phyloP scores from a whole-genome alignment of 2,797 vertebrate species.

The Pseudomugil gertrudae region DNA sequence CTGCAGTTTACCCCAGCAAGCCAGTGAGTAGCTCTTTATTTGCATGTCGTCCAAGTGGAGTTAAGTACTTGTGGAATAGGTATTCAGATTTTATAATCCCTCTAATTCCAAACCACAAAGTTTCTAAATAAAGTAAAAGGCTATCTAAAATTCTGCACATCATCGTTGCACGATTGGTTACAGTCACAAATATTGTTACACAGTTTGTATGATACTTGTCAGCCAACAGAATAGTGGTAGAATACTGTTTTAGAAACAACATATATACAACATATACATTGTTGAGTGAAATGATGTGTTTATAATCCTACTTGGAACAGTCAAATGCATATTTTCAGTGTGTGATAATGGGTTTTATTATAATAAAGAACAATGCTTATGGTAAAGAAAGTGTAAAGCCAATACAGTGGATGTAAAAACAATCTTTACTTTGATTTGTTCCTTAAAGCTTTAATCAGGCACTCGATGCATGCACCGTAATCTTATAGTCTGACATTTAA shows the following conservation, averaged over 20 bases:
- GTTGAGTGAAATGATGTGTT: too few relatives aligned
- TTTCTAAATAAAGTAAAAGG: too few relatives aligned
- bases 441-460: not conserved
- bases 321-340: not conserved
- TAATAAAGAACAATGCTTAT: not conserved
- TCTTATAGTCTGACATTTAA: constrained; percentile 6
- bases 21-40: constrained; percentile 82
- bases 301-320: too few relatives aligned
- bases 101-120: too few relatives aligned
- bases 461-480: not conserved
- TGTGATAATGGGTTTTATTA: not conserved
- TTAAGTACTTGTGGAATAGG: not conserved
- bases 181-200: too few relatives aligned
- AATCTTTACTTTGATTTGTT: not conserved
- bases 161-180: too few relatives aligned
- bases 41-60: too few relatives aligned
- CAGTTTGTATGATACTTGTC: too few relatives aligned
- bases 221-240: too few relatives aligned
- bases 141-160: too few relatives aligned
- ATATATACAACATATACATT: too few relatives aligned
- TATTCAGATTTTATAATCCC: not conserved
- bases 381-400: not conserved
- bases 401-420: not conserved
- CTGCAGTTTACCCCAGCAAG: constrained; percentile 91
- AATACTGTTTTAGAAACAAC: too few relatives aligned